Percentiles rank a stretch among this genome's conserved stretches.
These are phyloP conservation scores for Gymnocypris eckloni DNA, from an alignment of 2,797 vertebrate genomes.

Conservation along the genomic window DNA sequence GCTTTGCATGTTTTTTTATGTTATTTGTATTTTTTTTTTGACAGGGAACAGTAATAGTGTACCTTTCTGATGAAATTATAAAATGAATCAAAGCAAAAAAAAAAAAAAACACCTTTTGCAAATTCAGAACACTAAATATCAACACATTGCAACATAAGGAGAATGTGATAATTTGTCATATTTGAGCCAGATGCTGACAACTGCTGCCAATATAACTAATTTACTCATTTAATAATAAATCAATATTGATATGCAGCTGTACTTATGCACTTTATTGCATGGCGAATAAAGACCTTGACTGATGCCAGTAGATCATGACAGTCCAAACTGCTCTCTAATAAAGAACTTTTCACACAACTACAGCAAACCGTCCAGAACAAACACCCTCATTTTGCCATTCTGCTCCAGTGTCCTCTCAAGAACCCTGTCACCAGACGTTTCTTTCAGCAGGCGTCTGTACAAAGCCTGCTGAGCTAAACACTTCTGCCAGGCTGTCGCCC, in stretches of 20 bases:
- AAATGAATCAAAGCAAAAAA: too few species aligned
- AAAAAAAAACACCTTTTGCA: too few species aligned
- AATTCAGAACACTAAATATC: too few species aligned
- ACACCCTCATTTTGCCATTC: conserved; percentile 36
- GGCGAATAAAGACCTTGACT: not conserved
- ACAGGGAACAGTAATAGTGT: not conserved
- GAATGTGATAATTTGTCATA: too few species aligned
- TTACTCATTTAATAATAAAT: not conserved
- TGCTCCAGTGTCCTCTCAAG: conserved; percentile 24
- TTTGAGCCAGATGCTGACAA: not conserved
- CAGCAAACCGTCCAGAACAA: conserved; percentile 1
- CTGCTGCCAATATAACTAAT: not conserved
- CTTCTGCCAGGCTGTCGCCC: conserved; percentile 13
- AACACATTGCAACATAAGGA: too few species aligned
- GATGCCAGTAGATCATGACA: not conserved
- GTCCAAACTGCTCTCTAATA: not conserved
- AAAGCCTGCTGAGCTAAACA: conserved; percentile 45
- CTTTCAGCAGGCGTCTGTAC: conserved; percentile 35
- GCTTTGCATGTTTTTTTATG: not conserved
- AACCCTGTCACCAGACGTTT: conserved; percentile 32
- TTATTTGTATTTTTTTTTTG: not conserved
- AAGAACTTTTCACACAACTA: not conserved
- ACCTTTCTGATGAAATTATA: too few species aligned
- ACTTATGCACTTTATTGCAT: conserved; percentile 8
- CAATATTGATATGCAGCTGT: not conserved